Evolutionary conservation across 2,113 vertebrate species (phyloP), one percentile per base, ranked within the genome.

Genomic region (Uria aalge): DNA sequence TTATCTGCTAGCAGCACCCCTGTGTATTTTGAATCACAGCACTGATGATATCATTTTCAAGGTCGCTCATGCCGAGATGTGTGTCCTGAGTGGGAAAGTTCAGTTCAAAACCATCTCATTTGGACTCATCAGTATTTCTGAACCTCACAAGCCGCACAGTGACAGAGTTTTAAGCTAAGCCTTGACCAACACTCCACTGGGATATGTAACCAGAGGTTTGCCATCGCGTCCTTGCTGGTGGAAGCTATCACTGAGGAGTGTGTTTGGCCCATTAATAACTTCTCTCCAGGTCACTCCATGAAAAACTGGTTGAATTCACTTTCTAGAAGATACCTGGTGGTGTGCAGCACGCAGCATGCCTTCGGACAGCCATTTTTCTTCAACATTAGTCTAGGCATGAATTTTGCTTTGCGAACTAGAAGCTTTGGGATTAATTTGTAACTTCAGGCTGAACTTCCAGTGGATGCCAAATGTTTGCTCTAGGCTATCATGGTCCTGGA

Each of bases 321-420:
- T 68, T 56, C 45, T 18, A 48, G 67, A 67, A 40, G 62, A 41
- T 22, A 29, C 8, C 30, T 7, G 53, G 26, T 1, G 6, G 53
- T 2, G 1, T 2, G 24, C 55, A 53, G 40, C 55, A 8, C 3
- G 8, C 22, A 17, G 47, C 6, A 36, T 1, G 5, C 7, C 43
- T 43, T 68, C 29, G 4, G 3, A 36, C 50, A 23, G 48, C 53
- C n/a, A 10, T 2, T 0, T 8, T 59, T 53, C 34, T 36, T 40
- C 34, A 50, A 38, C 0, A 1, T 38, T 6, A 66, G 36, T 15
- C 48, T 18, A 26, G 36, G 23, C 29, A 17, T n/a, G 40, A 48
- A 26, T 64, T 52, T 9, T 29, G 45, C 18, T 18, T 29, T 62
- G 23, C 34, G 38, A 75, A 40, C 26, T 22, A 59, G 19, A 64